These are phyloP conservation scores for Thermophis baileyi DNA, from an alignment of 2,113 vertebrate genomes.

Conservation along the genomic window DNA sequence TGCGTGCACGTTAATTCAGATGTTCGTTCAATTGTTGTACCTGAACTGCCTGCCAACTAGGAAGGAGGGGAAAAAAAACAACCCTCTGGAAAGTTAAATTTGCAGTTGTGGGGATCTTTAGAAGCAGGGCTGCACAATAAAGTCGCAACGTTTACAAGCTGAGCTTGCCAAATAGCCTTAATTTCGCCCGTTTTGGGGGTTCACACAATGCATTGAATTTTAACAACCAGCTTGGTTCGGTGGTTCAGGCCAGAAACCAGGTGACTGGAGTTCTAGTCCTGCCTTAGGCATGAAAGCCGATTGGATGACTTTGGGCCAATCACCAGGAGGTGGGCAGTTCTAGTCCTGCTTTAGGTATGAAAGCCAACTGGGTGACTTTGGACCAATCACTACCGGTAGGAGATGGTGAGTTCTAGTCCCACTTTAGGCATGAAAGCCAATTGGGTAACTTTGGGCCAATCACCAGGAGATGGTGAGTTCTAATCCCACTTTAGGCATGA, in stretches of 20 bases:
- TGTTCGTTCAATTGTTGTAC: background rate
- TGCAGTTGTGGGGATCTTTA: background rate
- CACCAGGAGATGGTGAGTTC: too few relatives aligned
- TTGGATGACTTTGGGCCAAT: too few relatives aligned
- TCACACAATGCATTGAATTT: background rate
- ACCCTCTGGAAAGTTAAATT: background rate
- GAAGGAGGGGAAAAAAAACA: background rate
- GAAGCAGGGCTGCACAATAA: background rate
- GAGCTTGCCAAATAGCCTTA: background rate
- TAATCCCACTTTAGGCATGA: too few relatives aligned
- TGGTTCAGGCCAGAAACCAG: background rate
- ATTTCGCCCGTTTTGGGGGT: background rate
- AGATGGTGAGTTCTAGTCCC: too few relatives aligned
- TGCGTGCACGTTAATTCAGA: accelerated
- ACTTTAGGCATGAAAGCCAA: too few relatives aligned
- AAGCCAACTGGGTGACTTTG: too few relatives aligned
- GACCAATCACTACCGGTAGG: too few relatives aligned
- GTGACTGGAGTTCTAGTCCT: too few relatives aligned
- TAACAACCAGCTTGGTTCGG: background rate
- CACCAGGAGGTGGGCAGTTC: too few relatives aligned
- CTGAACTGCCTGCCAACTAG: background rate
- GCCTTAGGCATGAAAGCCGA: too few relatives aligned
- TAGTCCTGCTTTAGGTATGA: too few relatives aligned
- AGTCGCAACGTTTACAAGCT: background rate
- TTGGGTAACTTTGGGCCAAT: too few relatives aligned